These are phyloP conservation scores for Wasmannia auropunctata DNA, from an alignment of 1,140 invertebrate genomes.

Conservation along the genomic window DNA sequence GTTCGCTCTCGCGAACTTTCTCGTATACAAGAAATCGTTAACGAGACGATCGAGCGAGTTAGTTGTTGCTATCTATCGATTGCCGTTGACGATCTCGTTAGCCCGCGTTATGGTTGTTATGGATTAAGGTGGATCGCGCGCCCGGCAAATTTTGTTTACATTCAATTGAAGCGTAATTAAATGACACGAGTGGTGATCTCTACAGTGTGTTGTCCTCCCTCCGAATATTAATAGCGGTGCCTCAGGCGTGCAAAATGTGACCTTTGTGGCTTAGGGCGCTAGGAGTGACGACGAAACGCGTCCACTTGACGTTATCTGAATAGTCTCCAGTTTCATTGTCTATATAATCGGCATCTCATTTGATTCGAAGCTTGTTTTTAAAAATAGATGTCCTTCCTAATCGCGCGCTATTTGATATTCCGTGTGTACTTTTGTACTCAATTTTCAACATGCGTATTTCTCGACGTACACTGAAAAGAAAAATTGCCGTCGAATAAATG, in stretches of 20 bases:
- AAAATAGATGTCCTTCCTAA: background rate
- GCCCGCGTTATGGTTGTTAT: no score
- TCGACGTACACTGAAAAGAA: background rate
- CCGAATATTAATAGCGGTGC: constrained; percentile 32
- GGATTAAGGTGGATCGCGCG: background rate
- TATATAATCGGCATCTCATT: background rate
- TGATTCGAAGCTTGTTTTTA: background rate
- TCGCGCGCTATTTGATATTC: background rate
- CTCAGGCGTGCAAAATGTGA: background rate
- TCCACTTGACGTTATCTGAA: background rate
- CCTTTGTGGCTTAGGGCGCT: background rate
- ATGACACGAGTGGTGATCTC: background rate
- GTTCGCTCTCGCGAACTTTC: background rate
- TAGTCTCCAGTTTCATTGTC: background rate
- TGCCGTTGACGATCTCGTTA: background rate
- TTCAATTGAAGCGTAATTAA: constrained; percentile 23
- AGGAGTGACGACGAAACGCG: background rate
- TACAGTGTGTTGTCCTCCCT: background rate
- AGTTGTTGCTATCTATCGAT: background rate
- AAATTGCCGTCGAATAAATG: background rate
- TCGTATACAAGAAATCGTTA: background rate
- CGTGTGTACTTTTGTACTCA: background rate
- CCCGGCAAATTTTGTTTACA: background rate
- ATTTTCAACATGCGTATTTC: background rate
- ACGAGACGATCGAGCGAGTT: background rate